Evolutionary conservation across 2,113 vertebrate species (phyloP), one percentile per base, ranked within the genome.

Genomic region (Melanerpes formicivorus): DNA sequence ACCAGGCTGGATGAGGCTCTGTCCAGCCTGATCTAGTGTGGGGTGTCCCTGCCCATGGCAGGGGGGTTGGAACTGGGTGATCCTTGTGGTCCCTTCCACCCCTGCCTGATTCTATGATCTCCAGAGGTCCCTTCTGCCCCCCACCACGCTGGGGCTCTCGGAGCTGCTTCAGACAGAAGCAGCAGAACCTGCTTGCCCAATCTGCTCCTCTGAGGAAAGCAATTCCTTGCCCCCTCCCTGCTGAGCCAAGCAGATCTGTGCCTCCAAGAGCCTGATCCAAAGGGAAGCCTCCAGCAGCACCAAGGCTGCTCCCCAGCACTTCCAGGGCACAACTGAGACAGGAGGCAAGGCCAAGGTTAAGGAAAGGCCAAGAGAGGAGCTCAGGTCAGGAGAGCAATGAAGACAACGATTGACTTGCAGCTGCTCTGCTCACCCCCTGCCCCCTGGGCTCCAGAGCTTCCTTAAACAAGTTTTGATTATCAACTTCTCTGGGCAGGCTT

Each of bases 381-480:
- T 63, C 71, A 60, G 62, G 26, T 71, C 48, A 71, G 44, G 18
- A 71, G 6, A 12, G 18, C 66, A 40, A 14, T 34, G 44, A 50
- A 56, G 22, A 74, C 32, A 81, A 8, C 30, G 65, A 64, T 15
- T 3, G 1, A 37, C 55, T 78, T 88, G 15, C 37, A 65, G 48
- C n/a, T 42, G 40, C 58, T 56, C 48, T 76, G 71, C 27, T 76
- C 59, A 65, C 73, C 12, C 3, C 25, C 14, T 80, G 81, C 55
- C 63, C 54, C 25, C 19, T 12, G 18, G 11, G 26, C 59, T 72
- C 82, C 11, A 88, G 25, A 6, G 18, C 63, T 32, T 70, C 59
- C 64, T 72, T 65, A 63, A 79, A 79, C 17, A 69, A 56, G n/a
- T 81, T 93, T 79, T 76, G 10, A 87, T 89, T 63, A 81, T 52